These are phyloP conservation scores for Uria aalge DNA, from an alignment of 2,113 vertebrate genomes.

Conservation along the genomic window DNA sequence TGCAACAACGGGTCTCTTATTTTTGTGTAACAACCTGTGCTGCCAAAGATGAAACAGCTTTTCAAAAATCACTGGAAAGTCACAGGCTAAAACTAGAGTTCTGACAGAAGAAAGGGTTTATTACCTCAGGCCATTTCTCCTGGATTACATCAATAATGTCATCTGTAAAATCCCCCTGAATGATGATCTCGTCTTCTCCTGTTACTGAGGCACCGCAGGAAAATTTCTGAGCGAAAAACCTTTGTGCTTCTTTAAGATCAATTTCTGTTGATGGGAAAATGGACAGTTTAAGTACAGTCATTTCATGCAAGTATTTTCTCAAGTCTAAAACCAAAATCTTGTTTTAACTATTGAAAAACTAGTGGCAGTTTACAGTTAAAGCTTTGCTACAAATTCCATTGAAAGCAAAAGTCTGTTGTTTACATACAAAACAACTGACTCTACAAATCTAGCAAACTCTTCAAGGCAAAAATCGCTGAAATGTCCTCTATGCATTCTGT, in stretches of 20 bases:
- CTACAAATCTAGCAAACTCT: neutral
- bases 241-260: slow-evolving; percentile 98
- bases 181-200: slow-evolving; percentile 98
- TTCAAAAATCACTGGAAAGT: neutral
- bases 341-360: neutral
- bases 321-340: neutral
- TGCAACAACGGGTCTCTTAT: neutral
- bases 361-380: neutral
- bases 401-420: neutral
- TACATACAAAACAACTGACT: neutral
- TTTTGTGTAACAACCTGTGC: neutral
- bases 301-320: neutral
- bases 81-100: neutral
- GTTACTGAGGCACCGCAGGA: slow-evolving; percentile 98
- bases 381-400: neutral
- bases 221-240: slow-evolving; percentile 99
- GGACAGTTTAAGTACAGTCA: neutral
- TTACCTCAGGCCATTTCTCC: slow-evolving; percentile 98
- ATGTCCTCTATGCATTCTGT: accelerated
- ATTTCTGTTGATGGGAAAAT: slow-evolving; percentile 81
- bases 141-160: slow-evolving; percentile 99
- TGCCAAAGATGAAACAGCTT: neutral
- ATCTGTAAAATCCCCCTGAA: slow-evolving; percentile 99
- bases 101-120: neutral
- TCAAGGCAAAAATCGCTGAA: neutral